These are phyloP conservation scores for Furnarius figulus DNA, from an alignment of 2,113 vertebrate genomes.

Conservation along the genomic window DNA sequence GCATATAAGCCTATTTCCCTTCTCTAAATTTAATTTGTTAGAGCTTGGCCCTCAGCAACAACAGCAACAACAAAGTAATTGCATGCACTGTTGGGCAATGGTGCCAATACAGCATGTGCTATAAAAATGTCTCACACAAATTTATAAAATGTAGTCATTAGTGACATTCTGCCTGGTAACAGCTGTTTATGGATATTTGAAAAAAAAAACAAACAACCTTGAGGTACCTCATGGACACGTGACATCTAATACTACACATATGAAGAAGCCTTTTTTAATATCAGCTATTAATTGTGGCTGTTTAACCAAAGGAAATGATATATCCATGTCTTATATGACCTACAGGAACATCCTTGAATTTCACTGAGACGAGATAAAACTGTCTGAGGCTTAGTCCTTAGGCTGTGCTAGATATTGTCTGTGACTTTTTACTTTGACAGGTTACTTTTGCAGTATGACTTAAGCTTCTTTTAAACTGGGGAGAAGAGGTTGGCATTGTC, in stretches of 20 bases:
- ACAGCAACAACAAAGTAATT: constrained; percentile 66
- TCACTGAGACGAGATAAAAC: not conserved
- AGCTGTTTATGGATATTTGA: constrained; percentile 10
- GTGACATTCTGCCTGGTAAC: constrained; percentile 62
- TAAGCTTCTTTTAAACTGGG: not conserved
- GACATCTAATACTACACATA: constrained; percentile 33
- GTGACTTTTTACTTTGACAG: not conserved
- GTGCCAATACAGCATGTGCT: constrained; percentile 62
- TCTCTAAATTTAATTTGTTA: constrained; percentile 75
- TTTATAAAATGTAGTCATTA: constrained; percentile 64
- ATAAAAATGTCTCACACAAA: constrained; percentile 60
- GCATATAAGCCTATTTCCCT: constrained; percentile 74
- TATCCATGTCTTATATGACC: not conserved
- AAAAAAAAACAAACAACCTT: not conserved
- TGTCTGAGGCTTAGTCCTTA: not conserved
- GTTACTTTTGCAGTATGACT: not conserved
- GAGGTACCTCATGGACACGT: not conserved
- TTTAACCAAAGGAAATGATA: not conserved
- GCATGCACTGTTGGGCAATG: constrained; percentile 58
- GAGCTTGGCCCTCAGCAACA: constrained; percentile 67
- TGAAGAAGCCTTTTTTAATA: not conserved
- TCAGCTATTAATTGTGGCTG: not conserved
- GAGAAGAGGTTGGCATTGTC: not conserved
- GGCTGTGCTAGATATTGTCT: not conserved
- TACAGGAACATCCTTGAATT: not conserved